These are phyloP conservation scores for Lepidurus couesii DNA, from an alignment of 1,140 invertebrate species.

Conservation along the genomic window DNA sequence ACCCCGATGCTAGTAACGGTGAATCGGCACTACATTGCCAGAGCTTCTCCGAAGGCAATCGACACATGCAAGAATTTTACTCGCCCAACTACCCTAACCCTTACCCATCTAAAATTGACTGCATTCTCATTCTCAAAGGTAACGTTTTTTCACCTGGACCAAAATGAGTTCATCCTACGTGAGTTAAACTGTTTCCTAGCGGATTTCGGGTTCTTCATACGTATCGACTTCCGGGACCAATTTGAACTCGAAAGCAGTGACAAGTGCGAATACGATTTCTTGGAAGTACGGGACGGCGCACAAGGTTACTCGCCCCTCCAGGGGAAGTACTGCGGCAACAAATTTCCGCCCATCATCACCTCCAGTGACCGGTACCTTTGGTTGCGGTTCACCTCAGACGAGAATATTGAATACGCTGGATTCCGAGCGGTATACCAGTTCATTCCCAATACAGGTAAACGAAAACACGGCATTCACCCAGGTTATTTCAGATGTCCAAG, in stretches of 20 bases:
- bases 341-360: slow-evolving; percentile 68
- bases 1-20: neutral
- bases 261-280: slow-evolving; percentile 72
- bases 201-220: slow-evolving; percentile 62
- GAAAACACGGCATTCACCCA: neutral
- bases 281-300: slow-evolving; percentile 77
- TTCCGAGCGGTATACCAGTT: slow-evolving; percentile 72
- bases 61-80: slow-evolving; percentile 58
- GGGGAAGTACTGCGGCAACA: slow-evolving; percentile 64
- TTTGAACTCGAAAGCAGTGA: slow-evolving; percentile 69
- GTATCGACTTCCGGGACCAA: slow-evolving; percentile 72
- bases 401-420: slow-evolving; percentile 72
- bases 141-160: slow-evolving; percentile 37
- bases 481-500: neutral
- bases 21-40: slow-evolving; percentile 43
- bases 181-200: slow-evolving; percentile 56
- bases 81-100: slow-evolving; percentile 63
- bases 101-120: slow-evolving; percentile 66
- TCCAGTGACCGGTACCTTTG: slow-evolving; percentile 71
- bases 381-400: slow-evolving; percentile 77
- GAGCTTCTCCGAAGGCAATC: slow-evolving; percentile 54
- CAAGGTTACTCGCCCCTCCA: slow-evolving; percentile 70
- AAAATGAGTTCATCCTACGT: neutral
- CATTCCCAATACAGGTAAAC: slow-evolving; percentile 47
- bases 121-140: slow-evolving; percentile 64